phyloP scores from a whole-genome alignment of 2,888 invertebrate genomes.

The Dyspetes luteomarginatus region DNA sequence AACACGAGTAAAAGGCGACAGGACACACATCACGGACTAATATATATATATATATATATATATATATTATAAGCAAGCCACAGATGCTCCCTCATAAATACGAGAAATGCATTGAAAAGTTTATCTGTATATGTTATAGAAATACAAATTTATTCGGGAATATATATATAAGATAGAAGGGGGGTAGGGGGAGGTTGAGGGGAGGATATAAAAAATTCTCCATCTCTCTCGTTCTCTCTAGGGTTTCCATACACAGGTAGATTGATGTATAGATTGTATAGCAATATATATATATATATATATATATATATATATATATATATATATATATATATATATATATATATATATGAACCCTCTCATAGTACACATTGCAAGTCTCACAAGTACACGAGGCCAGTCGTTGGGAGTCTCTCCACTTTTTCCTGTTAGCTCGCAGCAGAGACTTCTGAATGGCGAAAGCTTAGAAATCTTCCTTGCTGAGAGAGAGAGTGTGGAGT shows the following conservation, averaged over 20 bases:
- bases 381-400: slow-evolving; percentile 54
- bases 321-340: slow-evolving; percentile 20
- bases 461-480: slow-evolving; percentile 71
- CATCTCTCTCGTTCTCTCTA: too few species aligned
- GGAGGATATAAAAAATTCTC: too few species aligned
- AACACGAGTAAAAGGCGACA: too few species aligned
- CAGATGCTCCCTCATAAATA: slow-evolving; percentile 25
- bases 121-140: not conserved
- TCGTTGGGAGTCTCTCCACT: slow-evolving; percentile 69
- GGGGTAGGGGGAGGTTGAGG: too few species aligned
- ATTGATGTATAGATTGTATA: too few species aligned
- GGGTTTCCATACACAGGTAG: too few species aligned
- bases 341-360: not conserved
- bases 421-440: slow-evolving; percentile 68
- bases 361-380: slow-evolving; percentile 52
- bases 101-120: slow-evolving; percentile 36
- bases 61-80: slow-evolving; percentile 18
- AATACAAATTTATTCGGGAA: slow-evolving; percentile 42
- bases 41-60: too few species aligned
- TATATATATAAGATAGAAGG: slow-evolving; percentile 47
- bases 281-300: slow-evolving; percentile 42
- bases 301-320: slow-evolving; percentile 33
- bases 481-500: slow-evolving; percentile 44
- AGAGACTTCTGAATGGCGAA: slow-evolving; percentile 67
- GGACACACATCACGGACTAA: too few species aligned